Conservation (phyloP, 1,140 invertebrate species). For the Parapsyche elsis region DNA sequence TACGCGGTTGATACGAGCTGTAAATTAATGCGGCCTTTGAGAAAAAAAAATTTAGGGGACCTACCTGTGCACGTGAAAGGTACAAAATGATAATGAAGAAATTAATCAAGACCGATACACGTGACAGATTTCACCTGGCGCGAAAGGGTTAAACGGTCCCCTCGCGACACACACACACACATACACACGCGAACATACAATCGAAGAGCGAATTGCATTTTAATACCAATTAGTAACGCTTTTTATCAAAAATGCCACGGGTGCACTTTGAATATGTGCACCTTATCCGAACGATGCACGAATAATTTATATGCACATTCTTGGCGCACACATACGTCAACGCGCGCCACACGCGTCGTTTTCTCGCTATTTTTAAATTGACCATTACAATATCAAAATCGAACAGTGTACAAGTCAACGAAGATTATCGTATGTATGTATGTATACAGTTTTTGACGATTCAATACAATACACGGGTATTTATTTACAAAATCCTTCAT, state of each 20-base stretch:
- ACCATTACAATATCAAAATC: no score
- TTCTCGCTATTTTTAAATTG: neutral
- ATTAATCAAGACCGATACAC: conserved; percentile 35
- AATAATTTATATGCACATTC: neutral
- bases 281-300: neutral
- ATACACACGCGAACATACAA: conserved; percentile 40
- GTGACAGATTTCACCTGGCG: conserved; percentile 39
- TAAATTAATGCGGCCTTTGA: conserved; percentile 6
- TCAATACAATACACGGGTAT: no score
- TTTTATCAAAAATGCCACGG: conserved; percentile 36
- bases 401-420: no score
- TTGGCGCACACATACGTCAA: neutral
- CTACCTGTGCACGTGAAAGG: conserved; percentile 26
- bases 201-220: conserved; percentile 48
- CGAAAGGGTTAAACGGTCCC: conserved; percentile 28
- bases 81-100: conserved; percentile 36
- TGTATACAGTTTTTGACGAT: no score
- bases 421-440: no score
- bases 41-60: neutral
- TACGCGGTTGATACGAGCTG: neutral
- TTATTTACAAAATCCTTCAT: neutral
- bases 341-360: neutral
- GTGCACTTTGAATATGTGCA: neutral
- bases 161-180: neutral
- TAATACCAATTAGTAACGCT: conserved; percentile 53